Base-by-base conservation (phyloP, 2,888 invertebrate genomes). In the Lypha dubia region DNA sequence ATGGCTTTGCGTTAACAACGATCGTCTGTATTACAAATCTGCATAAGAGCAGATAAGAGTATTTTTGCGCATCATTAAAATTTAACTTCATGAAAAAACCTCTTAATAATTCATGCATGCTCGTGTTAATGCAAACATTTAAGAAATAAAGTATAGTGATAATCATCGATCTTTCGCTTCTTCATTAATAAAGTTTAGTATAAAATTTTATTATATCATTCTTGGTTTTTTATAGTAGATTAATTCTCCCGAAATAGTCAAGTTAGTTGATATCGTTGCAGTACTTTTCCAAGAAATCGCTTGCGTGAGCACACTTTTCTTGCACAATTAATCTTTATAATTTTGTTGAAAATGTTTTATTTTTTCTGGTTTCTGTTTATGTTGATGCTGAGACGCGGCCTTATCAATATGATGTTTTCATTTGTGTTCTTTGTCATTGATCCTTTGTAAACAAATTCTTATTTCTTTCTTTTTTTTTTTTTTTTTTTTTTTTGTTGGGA, bases 361-460 rank as follows among this genome's bases (percentile, higher is more conserved):
- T 46, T 53, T 11, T 51, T 24, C 65, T 53, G 62, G 17, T 60
- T 46, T n/a, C 65, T 82, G 51, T 51, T 32, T 51, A 51, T 58
- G 41, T 15, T 13, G 75, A 22, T 22, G 51, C 5, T 41, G 35
- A 32, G 60, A 84, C 46, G 67, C 56, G 68, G 70, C 51, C 80
- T 41, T 73, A 49, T 56, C 71, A 68, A 65, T 51, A 65, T 51
- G 44, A 53, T 56, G 56, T 38, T 49, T 24, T 63, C 13, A 51
- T 49, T 44, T 62, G 13, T 32, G 41, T 62, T 41, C 58, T 75
- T 77, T 82, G 86, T 81, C 83, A 86, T 86, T 86, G 83, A 83
- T 85, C 86, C 86, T 84, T 46, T 77, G 81, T 74, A 86, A 87
- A 86, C 65, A 86, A 32, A 71, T 53, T 11, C n/a, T 13, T 38